Base-by-base conservation (phyloP, 2,888 invertebrate species). In the Dendrolimus houi region DNA sequence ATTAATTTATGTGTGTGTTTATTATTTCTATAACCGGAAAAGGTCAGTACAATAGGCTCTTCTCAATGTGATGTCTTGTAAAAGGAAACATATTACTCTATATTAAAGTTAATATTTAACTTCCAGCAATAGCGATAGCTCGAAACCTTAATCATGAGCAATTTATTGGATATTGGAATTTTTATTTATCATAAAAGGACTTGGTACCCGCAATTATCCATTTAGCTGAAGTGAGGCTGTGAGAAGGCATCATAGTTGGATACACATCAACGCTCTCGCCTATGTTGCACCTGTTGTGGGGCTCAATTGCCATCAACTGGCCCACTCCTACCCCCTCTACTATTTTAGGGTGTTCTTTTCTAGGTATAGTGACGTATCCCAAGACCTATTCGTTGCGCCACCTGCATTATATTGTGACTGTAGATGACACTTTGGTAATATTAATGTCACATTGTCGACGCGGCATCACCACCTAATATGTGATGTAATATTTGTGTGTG, bases 291-390 rank as follows among this genome's bases (percentile, higher is more conserved):
- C 29, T 3, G 29, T 29, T 29, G 14, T 14, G 14, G 29, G 29
- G 29, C 29, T 29, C 29, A 3, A 29, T 29, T 29, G 29, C 29
- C 29, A 29, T 29, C 29, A 3, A 29, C 6, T 29, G 29, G 29
- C 29, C 29, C 29, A 29, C 29, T 29, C 29, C 29, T 75, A 67
- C 71, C 78, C 77, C 75, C 73, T 75, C 74, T 70, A 79, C 72
- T 83, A 87, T 85, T 89, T 81, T 89, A 89, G 90, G 90, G 87
- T 87, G 87, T 87, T 90, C 85, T 88, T 88, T 90, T 90, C 90
- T 90, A 90, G 90, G 90, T 89, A 69, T 85, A 81, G 78, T 84
- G 69, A 78, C 79, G 70, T 76, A 69, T 68, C 69, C 78, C 83
- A 85, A 82, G 83, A 87, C 70, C 71, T 71, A 71, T 78, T 71